Evolutionary conservation across 2,113 vertebrate species (phyloP), one percentile per base, ranked within the genome.

Genomic region (Sclerurus mexicanus): DNA sequence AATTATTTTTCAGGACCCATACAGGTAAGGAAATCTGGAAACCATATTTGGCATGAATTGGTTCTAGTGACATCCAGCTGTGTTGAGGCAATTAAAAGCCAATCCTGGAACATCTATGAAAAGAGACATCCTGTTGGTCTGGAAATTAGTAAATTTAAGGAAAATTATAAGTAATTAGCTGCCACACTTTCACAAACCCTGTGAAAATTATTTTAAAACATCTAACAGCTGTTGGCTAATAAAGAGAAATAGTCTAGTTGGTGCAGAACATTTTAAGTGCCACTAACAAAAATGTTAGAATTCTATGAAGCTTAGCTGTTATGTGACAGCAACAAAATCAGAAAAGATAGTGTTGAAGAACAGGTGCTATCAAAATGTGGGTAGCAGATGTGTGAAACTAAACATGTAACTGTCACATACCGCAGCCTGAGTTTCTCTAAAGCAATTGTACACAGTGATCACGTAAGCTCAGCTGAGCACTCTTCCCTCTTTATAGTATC

Each of bases 81-180:
- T 46, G 42, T 49, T 86, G 67, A 83, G 23, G 46, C 64, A 66
- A 87, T 90, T 95, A 96, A 94, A 96, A 97, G 24, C 63, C 59
- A 90, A 3, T 91, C 42, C 37, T 96, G 52, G 69, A 76, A 82
- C 18, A 66, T 95, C 91, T 96, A 52, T 80, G 50, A 64, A 37
- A 85, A 77, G 11, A 39, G 86, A 69, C 15, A 53, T 96, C 83
- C 78, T 94, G 52, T 96, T 94, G 63, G 77, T 71, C 50, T 96
- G 59, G 60, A 96, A 97, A 97, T 97, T 71, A 95, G 82, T 94
- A 97, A 97, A 97, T 56, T 93, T 91, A 96, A 94, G 68, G n/a
- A 4, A 95, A 97, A 97, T 97, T 97, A 92, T 69, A 96, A 96
- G 68, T 91, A 97, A 97, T 98, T 97, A 97, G 66, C 66, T 50